These are phyloP conservation scores for Tolypeutes matacus DNA, from an alignment of 2,797 vertebrate species.

Conservation along the genomic window DNA sequence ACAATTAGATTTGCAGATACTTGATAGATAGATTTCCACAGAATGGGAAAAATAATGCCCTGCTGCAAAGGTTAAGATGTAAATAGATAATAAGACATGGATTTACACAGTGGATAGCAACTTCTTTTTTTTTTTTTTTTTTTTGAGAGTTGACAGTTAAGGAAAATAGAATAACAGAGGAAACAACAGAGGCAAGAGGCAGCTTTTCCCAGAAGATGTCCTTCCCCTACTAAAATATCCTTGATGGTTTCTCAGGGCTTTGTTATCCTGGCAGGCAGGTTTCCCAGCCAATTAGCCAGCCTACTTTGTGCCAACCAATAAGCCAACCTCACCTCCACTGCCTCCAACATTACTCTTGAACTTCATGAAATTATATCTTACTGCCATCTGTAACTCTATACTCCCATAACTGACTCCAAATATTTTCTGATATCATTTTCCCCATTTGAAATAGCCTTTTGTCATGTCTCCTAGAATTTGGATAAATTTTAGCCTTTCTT, in stretches of 20 bases:
- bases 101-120: not conserved
- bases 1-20: not conserved
- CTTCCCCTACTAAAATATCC: not conserved
- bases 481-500: constrained; percentile 30
- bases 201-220: not conserved
- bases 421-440: not conserved
- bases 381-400: not conserved
- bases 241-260: not conserved
- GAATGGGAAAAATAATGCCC: not conserved
- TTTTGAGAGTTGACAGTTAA: not conserved
- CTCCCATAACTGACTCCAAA: not conserved
- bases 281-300: not conserved
- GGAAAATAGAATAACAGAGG: not conserved
- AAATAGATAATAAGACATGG: not conserved
- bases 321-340: not conserved
- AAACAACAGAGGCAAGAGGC: not conserved
- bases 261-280: not conserved
- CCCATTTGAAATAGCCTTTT: not conserved
- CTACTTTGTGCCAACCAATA: not conserved
- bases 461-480: not conserved
- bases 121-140: not conserved
- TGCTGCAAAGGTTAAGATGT: not conserved
- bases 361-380: not conserved
- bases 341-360: not conserved
- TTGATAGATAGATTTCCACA: not conserved